Evolutionary conservation across 2,797 vertebrate genomes (phyloP).

Genomic region (Cyprinella venusta): DNA sequence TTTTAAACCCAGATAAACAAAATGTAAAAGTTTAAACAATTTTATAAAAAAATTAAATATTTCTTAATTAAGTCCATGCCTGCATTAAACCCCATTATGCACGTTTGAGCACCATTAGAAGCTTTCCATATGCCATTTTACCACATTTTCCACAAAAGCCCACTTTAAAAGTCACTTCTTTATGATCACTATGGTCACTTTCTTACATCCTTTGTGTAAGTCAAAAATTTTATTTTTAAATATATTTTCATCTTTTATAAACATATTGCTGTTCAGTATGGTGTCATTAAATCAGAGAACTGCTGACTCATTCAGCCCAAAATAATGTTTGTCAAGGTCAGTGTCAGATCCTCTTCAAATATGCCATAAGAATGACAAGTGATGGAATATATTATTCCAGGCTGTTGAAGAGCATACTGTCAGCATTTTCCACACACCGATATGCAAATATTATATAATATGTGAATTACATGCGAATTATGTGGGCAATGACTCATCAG

Average conservation of each 20-base stretch:
- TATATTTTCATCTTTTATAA: neutral
- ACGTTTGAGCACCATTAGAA: neutral
- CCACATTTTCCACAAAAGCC: neutral
- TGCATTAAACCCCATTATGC: neutral
- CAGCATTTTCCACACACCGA: slow-evolving; percentile 23
- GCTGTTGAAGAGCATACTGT: neutral
- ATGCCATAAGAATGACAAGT: slow-evolving; percentile 23
- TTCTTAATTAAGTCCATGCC: neutral
- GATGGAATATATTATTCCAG: slow-evolving; percentile 18
- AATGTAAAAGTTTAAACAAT: neutral
- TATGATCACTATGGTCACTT: neutral
- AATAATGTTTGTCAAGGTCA: slow-evolving; percentile 28
- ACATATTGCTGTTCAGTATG: neutral
- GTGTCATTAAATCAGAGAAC: slow-evolving; percentile 9
- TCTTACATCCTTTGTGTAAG: neutral
- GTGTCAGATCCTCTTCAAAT: slow-evolving; percentile 27
- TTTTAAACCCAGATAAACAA: neutral
- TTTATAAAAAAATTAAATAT: neutral
- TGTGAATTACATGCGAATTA: neutral
- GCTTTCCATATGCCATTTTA: neutral
- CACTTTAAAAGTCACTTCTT: slow-evolving; percentile 2
- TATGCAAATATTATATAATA: neutral
- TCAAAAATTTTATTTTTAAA: neutral
- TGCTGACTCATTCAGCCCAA: slow-evolving; percentile 26
- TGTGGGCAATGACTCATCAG: neutral